Conservation (phyloP, 2,888 invertebrate species). For the Mythimna pallens region DNA sequence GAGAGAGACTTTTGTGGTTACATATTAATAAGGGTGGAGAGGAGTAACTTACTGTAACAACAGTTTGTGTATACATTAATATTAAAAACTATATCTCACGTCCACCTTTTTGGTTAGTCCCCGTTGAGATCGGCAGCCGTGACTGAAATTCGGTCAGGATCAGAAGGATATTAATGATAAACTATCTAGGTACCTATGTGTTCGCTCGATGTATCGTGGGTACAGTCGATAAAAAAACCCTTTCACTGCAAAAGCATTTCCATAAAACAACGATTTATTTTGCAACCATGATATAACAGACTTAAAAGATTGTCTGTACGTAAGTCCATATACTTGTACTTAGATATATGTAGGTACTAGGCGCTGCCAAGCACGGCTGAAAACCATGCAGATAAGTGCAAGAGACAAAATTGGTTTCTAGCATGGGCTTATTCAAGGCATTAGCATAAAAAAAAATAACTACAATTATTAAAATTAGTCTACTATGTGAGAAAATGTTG, state of each 20-base stretch:
- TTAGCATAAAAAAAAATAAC: background rate
- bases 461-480: constrained; percentile 10
- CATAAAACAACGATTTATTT: constrained; percentile 2
- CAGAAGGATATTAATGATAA: background rate
- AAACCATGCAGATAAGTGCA: constrained; percentile 36
- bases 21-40: no score
- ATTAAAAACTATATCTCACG: no score
- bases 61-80: no score
- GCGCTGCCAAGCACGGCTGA: constrained; percentile 23
- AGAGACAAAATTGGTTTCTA: background rate
- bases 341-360: constrained; percentile 10
- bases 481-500: background rate
- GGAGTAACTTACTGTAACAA: no score
- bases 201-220: background rate
- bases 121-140: no score
- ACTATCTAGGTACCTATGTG: background rate
- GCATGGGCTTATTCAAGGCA: background rate
- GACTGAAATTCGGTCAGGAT: background rate
- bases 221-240: background rate
- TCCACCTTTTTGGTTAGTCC: no score
- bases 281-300: constrained; percentile 1
- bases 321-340: background rate
- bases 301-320: background rate
- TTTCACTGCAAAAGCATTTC: constrained; percentile 5
- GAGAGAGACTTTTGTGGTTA: no score